These are phyloP conservation scores for Papilio helenus DNA, from an alignment of 1,140 invertebrate genomes.

Conservation along the genomic window DNA sequence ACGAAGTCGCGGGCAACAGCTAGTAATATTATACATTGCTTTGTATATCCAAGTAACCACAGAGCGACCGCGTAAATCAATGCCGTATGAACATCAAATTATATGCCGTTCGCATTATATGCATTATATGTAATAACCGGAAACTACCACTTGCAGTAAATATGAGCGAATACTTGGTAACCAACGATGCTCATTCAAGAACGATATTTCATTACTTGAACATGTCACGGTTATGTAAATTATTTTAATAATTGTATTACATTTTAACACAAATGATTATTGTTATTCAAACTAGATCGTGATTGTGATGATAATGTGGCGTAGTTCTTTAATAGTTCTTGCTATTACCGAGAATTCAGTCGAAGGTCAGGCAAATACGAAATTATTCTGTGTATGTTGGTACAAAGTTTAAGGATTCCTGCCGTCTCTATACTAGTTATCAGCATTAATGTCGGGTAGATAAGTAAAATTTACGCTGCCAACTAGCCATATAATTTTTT, in stretches of 20 bases:
- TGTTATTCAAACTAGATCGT: too few species aligned
- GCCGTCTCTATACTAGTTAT: not conserved
- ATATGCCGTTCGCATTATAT: not conserved
- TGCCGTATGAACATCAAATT: slow-evolving; percentile 19
- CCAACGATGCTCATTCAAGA: not conserved
- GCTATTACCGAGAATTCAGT: too few species aligned
- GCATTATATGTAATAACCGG: not conserved
- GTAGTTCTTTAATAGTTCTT: too few species aligned
- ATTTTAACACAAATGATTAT: too few species aligned
- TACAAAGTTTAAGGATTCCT: too few species aligned
- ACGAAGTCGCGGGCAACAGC: too few species aligned
- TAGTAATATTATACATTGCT: too few species aligned
- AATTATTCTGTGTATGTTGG: too few species aligned
- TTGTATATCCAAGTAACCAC: slow-evolving; percentile 16
- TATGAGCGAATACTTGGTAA: not conserved
- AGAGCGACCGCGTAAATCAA: slow-evolving; percentile 12
- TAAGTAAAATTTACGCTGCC: not conserved
- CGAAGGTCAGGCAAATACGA: too few species aligned
- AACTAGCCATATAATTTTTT: too few species aligned
- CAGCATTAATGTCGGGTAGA: not conserved
- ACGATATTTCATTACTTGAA: not conserved
- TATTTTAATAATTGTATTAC: not conserved
- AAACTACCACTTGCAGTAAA: slow-evolving; percentile 14
- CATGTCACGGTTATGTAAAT: not conserved
- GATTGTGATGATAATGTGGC: too few species aligned